Evolutionary conservation across 1,140 invertebrate genomes (phyloP).

Genomic region (Diabrotica undecimpunctata): DNA sequence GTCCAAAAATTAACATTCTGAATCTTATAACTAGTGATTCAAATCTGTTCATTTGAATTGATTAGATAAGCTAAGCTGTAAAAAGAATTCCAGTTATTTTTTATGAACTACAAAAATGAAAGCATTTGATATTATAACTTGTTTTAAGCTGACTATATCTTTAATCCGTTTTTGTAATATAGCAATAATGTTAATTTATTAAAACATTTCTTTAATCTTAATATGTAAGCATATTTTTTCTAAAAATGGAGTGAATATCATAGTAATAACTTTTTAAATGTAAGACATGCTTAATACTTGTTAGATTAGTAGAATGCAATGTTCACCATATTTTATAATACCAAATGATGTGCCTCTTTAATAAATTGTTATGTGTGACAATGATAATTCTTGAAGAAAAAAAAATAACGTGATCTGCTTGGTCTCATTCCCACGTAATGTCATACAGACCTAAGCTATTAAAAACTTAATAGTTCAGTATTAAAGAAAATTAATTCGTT

Average conservation of each 20-base stretch:
- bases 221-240: not conserved
- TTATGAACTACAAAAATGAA: too few species aligned
- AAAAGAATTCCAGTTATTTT: too few species aligned
- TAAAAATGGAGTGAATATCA: conserved; percentile 1
- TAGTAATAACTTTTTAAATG: conserved; percentile 4
- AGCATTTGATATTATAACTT: not conserved
- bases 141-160: not conserved
- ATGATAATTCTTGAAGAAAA: conserved; percentile 24
- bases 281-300: conserved; percentile 31
- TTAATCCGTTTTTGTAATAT: not conserved
- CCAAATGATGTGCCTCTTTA: conserved; percentile 47
- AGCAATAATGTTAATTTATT: conserved; percentile 5
- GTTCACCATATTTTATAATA: conserved; percentile 44
- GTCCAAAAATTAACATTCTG: too few species aligned
- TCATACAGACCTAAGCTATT: conserved; percentile 37
- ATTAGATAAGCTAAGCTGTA: too few species aligned
- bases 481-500: conserved; percentile 11
- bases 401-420: conserved; percentile 38
- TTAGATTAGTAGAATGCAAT: conserved; percentile 31
- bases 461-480: conserved; percentile 19
- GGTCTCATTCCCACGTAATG: conserved; percentile 38
- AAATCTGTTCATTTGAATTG: too few species aligned
- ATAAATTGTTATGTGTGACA: conserved; percentile 31
- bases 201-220: conserved; percentile 3
- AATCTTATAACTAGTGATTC: too few species aligned